A percentile compares a stretch with the other conserved stretches of the same genome.
These are phyloP conservation scores for Lathronympha strigana DNA, from an alignment of 2,888 invertebrate species.

Conservation along the genomic window DNA sequence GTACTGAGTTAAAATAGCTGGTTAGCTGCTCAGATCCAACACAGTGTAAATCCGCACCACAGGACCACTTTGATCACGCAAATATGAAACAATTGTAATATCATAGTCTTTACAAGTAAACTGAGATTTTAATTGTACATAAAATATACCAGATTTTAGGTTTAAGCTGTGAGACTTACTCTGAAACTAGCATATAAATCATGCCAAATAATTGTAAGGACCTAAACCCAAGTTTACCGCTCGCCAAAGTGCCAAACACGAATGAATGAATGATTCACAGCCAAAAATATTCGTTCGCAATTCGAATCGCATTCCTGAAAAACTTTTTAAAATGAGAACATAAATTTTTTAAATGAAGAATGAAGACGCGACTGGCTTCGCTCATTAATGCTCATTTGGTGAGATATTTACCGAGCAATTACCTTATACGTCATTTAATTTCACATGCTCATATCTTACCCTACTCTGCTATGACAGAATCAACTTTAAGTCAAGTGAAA, in stretches of 20 bases:
- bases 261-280: conserved; percentile 18
- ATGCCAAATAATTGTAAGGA: background rate
- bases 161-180: background rate
- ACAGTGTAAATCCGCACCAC: too few relatives aligned
- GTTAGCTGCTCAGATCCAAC: too few relatives aligned
- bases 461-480: background rate
- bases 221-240: background rate
- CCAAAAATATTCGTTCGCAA: conserved; percentile 38
- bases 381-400: conserved; percentile 73
- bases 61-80: too few relatives aligned
- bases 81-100: too few relatives aligned
- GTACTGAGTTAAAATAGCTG: too few relatives aligned
- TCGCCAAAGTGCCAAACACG: background rate
- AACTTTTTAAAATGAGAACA: conserved; percentile 57
- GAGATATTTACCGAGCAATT: conserved; percentile 77
- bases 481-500: background rate
- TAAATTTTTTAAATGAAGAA: conserved; percentile 71
- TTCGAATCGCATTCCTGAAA: conserved; percentile 58
- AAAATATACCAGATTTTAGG: too few relatives aligned
- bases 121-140: too few relatives aligned
- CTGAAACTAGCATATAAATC: background rate
- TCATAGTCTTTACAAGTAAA: too few relatives aligned
- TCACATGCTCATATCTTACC: conserved; percentile 2
- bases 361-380: conserved; percentile 56
- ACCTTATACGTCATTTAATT: conserved; percentile 51